Evolutionary conservation across 2,888 invertebrate genomes (phyloP).

Genomic region (Schizaphis graminum): DNA sequence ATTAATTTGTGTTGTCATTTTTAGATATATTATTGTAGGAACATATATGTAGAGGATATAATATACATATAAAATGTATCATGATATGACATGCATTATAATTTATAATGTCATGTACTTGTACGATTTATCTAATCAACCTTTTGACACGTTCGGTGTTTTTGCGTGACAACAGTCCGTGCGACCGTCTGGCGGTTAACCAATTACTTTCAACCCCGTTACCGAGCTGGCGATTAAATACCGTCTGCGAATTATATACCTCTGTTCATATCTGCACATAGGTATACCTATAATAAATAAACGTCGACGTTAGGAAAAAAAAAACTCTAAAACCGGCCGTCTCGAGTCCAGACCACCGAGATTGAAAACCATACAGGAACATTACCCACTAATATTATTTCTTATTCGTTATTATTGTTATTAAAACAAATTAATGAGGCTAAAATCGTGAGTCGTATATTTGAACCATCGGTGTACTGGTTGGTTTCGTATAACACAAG

Average conservation of each 20-base stretch:
- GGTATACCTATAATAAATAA: background rate
- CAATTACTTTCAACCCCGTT: background rate
- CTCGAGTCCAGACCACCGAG: too few species aligned
- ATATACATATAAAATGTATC: background rate
- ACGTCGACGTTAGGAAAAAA: background rate
- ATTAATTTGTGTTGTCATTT: background rate
- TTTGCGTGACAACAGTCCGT: background rate
- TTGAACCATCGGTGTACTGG: background rate
- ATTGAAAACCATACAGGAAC: background rate
- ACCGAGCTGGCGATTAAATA: background rate
- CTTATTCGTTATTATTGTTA: background rate
- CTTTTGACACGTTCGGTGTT: background rate
- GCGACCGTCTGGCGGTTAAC: background rate
- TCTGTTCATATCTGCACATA: background rate
- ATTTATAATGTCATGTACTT: background rate
- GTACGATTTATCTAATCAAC: background rate
- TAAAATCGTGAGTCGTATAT: background rate
- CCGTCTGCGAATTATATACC: background rate
- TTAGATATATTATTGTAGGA: background rate
- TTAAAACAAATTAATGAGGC: background rate
- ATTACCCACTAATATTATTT: background rate
- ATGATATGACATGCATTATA: background rate
- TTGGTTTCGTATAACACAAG: background rate
- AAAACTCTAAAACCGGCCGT: too few species aligned
- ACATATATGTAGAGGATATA: background rate